Evolutionary conservation across 1,140 invertebrate genomes (phyloP).

Genomic region (Drosophila novamexicana): DNA sequence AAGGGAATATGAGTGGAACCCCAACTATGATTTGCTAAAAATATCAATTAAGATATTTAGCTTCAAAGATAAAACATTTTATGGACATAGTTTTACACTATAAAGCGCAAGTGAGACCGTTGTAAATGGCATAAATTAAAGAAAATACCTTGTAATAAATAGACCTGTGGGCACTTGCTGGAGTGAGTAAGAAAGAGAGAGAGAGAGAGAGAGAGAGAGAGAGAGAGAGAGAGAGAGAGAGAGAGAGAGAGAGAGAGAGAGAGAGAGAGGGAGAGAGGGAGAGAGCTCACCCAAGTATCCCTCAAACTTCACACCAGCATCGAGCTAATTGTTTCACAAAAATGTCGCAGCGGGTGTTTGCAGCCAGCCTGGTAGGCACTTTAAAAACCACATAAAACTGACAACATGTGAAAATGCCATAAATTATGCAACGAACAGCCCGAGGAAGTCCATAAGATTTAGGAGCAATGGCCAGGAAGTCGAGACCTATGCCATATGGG

Average conservation of each 20-base stretch:
- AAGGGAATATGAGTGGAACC: background rate
- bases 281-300: slow-evolving; percentile 13
- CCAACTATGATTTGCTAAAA: slow-evolving; percentile 25
- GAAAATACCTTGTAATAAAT: slow-evolving; percentile 47
- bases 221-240: background rate
- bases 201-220: background rate
- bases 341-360: slow-evolving; percentile 68
- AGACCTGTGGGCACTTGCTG: slow-evolving; percentile 28
- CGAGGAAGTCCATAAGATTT: slow-evolving; percentile 56
- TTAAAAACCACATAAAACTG: slow-evolving; percentile 81
- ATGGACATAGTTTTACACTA: background rate
- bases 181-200: background rate
- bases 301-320: slow-evolving; percentile 26
- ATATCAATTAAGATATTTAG: slow-evolving; percentile 14
- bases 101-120: slow-evolving; percentile 49
- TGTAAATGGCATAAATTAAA: slow-evolving; percentile 66
- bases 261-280: background rate
- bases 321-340: slow-evolving; percentile 71
- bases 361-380: slow-evolving; percentile 46
- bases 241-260: background rate
- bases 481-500: slow-evolving; percentile 67
- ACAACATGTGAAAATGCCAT: slow-evolving; percentile 82
- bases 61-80: background rate
- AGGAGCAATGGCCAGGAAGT: slow-evolving; percentile 57
- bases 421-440: slow-evolving; percentile 62